A percentile compares a stretch with the other conserved stretches of the same genome.
Evolutionary conservation across 2,888 invertebrate species (phyloP).

Genomic region (Dynastes grantii): DNA sequence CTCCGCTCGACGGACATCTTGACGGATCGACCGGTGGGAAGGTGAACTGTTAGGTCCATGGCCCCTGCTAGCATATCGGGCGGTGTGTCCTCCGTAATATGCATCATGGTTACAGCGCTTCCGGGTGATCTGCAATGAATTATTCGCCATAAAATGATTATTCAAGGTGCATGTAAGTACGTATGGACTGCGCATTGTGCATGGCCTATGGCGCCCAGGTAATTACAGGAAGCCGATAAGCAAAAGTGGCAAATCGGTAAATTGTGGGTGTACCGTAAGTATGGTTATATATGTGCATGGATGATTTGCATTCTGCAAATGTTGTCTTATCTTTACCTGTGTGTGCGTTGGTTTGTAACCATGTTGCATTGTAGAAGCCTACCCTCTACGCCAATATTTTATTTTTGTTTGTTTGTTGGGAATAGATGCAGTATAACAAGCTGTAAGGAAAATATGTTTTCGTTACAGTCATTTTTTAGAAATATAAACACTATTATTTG

Average conservation of each 20-base stretch:
- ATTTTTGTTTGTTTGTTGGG: neutral
- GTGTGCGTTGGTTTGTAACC: constrained; percentile 19
- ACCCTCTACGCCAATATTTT: neutral
- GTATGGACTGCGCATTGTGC: neutral
- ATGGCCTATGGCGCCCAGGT: neutral
- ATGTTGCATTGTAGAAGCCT: neutral
- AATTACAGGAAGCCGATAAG: neutral
- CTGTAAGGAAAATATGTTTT: no score
- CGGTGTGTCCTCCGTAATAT: constrained; percentile 80
- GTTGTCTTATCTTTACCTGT: neutral
- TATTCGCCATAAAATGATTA: constrained; percentile 22
- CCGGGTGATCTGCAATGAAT: constrained; percentile 49
- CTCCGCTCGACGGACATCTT: constrained; percentile 75
- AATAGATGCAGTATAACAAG: neutral
- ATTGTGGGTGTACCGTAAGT: neutral
- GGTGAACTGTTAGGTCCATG: constrained; percentile 79
- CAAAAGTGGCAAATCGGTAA: constrained; percentile 15
- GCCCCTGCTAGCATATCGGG: constrained; percentile 80
- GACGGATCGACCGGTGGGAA: constrained; percentile 73
- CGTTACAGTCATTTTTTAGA: no score
- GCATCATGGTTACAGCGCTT: constrained; percentile 66
- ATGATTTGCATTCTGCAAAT: neutral
- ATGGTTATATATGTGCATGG: neutral
- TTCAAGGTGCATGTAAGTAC: neutral
- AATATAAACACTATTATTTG: no score